These are phyloP conservation scores for Gastrophryne carolinensis DNA, from an alignment of 2,797 vertebrate species.

Conservation along the genomic window DNA sequence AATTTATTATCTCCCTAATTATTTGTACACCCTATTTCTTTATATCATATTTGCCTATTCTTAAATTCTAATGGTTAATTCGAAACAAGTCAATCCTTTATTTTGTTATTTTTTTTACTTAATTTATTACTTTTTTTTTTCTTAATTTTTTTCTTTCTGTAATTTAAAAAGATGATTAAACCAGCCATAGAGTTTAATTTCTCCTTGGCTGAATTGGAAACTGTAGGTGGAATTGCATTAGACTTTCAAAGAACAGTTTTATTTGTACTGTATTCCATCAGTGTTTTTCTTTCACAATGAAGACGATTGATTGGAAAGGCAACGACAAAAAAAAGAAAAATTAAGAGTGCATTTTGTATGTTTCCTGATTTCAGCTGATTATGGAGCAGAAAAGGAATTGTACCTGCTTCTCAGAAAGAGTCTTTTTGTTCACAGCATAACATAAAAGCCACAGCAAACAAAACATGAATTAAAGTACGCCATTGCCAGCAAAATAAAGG, in stretches of 20 bases:
- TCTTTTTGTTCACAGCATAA: background rate
- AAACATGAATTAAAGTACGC: no score
- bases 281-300: background rate
- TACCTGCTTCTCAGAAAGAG: background rate
- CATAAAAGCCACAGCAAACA: no score
- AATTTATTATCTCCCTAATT: no score
- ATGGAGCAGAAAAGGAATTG: background rate
- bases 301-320: slow-evolving; percentile 24
- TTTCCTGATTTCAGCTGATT: slow-evolving; percentile 21
- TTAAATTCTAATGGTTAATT: background rate
- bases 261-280: slow-evolving; percentile 3
- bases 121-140: background rate
- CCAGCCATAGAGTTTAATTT: slow-evolving; percentile 19
- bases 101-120: background rate
- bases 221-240: slow-evolving; percentile 16
- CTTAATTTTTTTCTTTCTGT: slow-evolving; percentile 11
- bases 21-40: no score
- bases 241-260: slow-evolving; percentile 37
- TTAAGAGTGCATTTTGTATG: background rate
- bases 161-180: slow-evolving; percentile 22
- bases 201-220: slow-evolving; percentile 1
- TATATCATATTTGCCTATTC: no score
- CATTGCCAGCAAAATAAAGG: no score
- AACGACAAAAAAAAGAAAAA: slow-evolving; percentile 33
- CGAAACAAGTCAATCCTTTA: background rate